These are phyloP conservation scores for Camponotus floridanus DNA, from an alignment of 1,140 invertebrate genomes.

Conservation along the genomic window DNA sequence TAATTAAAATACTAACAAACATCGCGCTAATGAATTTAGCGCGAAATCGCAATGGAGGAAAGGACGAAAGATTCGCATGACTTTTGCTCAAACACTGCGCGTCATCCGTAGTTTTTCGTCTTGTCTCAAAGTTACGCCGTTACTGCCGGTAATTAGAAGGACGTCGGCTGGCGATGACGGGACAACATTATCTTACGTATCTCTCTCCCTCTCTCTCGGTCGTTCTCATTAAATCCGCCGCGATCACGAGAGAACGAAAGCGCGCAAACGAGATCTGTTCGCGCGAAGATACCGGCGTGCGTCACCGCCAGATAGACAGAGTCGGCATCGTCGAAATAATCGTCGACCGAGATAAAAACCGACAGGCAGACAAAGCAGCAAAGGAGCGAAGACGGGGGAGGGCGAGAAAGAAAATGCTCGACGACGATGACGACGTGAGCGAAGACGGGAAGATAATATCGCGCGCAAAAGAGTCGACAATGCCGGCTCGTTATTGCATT, in stretches of 20 bases:
- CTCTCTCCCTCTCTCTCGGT: background rate
- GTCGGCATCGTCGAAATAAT: constrained; percentile 55
- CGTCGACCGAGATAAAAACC: constrained; percentile 51
- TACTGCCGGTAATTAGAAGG: constrained; percentile 50
- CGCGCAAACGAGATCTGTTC: constrained; percentile 28
- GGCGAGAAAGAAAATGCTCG: constrained; percentile 47
- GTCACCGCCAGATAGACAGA: constrained; percentile 55
- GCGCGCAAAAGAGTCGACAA: constrained; percentile 73
- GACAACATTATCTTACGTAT: constrained; percentile 46
- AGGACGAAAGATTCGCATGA: background rate
- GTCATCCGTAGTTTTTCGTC: constrained; percentile 38
- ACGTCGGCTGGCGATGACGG: constrained; percentile 28
- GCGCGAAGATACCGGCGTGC: constrained; percentile 44
- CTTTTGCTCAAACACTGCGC: background rate
- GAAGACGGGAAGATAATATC: constrained; percentile 73
- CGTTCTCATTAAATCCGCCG: constrained; percentile 2
- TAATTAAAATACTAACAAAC: constrained; percentile 6
- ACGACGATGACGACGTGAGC: constrained; percentile 33
- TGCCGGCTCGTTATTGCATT: constrained; percentile 77
- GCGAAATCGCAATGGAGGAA: too few relatives aligned
- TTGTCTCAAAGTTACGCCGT: constrained; percentile 34
- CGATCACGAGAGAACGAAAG: constrained; percentile 23
- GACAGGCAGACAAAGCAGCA: constrained; percentile 43
- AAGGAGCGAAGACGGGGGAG: constrained; percentile 1
- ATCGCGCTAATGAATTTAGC: background rate